Conservation (phyloP, 2,888 invertebrate species). For the Entomobrya proxima region DNA sequence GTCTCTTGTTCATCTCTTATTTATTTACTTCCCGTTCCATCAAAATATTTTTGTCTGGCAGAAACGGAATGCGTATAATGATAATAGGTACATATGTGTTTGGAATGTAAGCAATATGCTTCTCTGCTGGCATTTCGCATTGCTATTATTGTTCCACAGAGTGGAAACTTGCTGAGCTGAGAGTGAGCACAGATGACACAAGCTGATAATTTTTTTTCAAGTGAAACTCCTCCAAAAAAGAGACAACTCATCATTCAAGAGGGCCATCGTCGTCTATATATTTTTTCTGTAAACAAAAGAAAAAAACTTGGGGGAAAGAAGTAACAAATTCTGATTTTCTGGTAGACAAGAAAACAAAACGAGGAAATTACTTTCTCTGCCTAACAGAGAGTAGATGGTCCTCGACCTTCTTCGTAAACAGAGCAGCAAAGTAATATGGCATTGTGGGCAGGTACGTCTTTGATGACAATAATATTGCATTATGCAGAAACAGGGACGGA, state of each 20-base stretch:
- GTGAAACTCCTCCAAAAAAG: not conserved
- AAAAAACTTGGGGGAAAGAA: not conserved
- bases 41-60: not conserved
- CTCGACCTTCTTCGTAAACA: slow-evolving; percentile 3
- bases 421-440: not conserved
- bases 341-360: slow-evolving; percentile 45
- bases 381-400: not conserved
- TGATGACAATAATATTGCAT: slow-evolving; percentile 11
- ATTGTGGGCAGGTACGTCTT: not conserved
- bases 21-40: slow-evolving; percentile 50
- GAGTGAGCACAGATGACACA: slow-evolving; percentile 56
- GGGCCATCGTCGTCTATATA: slow-evolving; percentile 7
- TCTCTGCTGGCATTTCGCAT: slow-evolving; percentile 4
- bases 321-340: slow-evolving; percentile 32
- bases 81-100: not conserved
- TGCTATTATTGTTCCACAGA: not conserved
- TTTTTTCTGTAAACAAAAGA: slow-evolving; percentile 57
- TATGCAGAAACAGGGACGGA: not conserved
- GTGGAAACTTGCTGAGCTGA: slow-evolving; percentile 39
- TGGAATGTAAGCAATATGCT: not conserved
- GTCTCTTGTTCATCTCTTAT: slow-evolving; percentile 52
- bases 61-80: not conserved
- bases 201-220: slow-evolving; percentile 28
- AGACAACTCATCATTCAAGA: slow-evolving; percentile 8
- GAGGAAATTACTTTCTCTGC: slow-evolving; percentile 63